Conservation (phyloP, 2,113 vertebrate genomes). For the Rhinolophus ferrumequinum region DNA sequence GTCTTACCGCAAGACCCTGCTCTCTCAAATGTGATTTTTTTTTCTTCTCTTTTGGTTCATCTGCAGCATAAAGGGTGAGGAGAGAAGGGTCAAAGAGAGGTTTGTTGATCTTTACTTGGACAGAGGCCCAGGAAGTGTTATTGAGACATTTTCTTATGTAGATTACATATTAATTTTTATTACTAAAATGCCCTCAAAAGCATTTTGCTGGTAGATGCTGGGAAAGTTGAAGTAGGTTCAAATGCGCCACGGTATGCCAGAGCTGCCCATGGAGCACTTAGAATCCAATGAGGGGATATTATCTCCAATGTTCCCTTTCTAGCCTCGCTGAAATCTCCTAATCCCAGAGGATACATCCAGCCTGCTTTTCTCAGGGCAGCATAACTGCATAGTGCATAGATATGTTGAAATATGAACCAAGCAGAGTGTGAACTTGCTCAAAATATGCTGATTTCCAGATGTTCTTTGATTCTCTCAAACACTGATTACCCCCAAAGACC, state of each 20-base stretch:
- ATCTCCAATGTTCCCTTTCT: slow-evolving; percentile 29
- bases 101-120: slow-evolving; percentile 3
- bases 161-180: not conserved
- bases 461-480: slow-evolving; percentile 76
- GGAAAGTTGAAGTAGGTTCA: not conserved
- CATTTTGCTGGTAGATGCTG: not conserved
- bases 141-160: not conserved
- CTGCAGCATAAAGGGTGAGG: not conserved
- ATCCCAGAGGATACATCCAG: slow-evolving; percentile 35
- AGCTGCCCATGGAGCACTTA: not conserved
- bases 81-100: not conserved
- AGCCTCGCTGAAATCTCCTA: slow-evolving; percentile 43
- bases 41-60: not conserved
- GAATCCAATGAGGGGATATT: not conserved
- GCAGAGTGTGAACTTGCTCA: slow-evolving; percentile 76
- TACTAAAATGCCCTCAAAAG: not conserved
- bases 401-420: slow-evolving; percentile 79
- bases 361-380: slow-evolving; percentile 36
- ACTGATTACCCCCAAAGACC: slow-evolving; percentile 81
- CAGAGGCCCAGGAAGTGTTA: not conserved
- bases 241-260: not conserved
- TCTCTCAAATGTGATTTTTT: not conserved
- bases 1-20: not conserved
- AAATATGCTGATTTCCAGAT: slow-evolving; percentile 81
- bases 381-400: slow-evolving; percentile 62